Evolutionary conservation across 2,797 vertebrate species (phyloP), one percentile per base, ranked within the genome.

Genomic region (Neopelma chrysocephalum): DNA sequence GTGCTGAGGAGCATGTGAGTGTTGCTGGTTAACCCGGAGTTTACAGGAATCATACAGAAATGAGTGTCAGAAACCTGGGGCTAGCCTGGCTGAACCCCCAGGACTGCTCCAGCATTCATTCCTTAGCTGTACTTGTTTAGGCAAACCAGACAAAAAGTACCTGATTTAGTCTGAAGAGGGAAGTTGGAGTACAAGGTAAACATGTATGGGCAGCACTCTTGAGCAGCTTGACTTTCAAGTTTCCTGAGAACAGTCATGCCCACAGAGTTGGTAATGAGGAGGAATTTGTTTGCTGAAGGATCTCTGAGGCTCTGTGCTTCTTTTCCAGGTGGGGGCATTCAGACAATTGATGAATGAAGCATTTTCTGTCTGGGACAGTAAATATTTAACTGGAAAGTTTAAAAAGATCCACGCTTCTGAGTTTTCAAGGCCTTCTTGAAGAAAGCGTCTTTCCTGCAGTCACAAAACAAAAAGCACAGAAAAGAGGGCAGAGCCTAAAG

Each of bases 201-300:
- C 98, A 12, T 98, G 98, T 97, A 95, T 17, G 72, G 96, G 96
- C 98, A 97, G 92, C 89, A 40, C 86, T 93, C 75, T 17, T 72
- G 42, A 96, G 95, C 48, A 97, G 93, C 97, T 94, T 29, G 84
- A 95, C 96, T 97, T 97, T 97, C 97, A 97, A 97, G 97, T 98
- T 97, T 97, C 90, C 94, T 94, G 80, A 97, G 90, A 97, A 93
- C 89, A 78, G 80, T 84, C 92, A 82, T 95, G 91, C 95, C 94
- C 82, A 65, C 6, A 1, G 96, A 94, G 89, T 96, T 45, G 8
- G 86, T 94, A 97, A 96, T 87, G 96, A 97, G 96, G 87, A 97
- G 80, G 97, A 96, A 97, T 98, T 97, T 96, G 96, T 97, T 97
- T 98, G 96, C 86, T 97, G 95, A 97, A 96, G 96, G 96, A 96